These are phyloP conservation scores for Bradypodion pumilum DNA, from an alignment of 2,797 vertebrate species.

Conservation along the genomic window DNA sequence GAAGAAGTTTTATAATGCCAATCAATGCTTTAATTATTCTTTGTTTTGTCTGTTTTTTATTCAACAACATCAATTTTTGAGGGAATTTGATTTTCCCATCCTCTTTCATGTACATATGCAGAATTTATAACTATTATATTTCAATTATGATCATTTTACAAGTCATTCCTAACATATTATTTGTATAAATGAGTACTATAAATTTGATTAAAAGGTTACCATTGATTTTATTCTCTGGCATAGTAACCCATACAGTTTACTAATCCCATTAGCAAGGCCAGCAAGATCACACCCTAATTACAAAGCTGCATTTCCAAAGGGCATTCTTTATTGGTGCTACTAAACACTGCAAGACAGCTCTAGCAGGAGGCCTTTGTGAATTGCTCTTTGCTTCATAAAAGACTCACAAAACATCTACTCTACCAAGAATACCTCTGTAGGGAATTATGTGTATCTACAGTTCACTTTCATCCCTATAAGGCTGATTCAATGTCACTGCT, in stretches of 20 bases:
- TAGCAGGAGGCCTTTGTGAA: constrained; percentile 3
- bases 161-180: too few relatives aligned
- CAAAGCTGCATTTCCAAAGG: neutral
- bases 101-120: neutral
- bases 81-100: too few relatives aligned
- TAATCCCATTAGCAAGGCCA: constrained; percentile 2
- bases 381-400: neutral
- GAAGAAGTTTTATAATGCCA: too few relatives aligned
- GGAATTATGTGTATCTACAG: accelerated
- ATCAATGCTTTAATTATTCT: too few relatives aligned
- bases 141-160: too few relatives aligned
- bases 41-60: too few relatives aligned
- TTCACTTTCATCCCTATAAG: constrained; percentile 16
- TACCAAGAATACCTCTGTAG: accelerated
- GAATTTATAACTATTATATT: neutral
- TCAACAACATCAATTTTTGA: too few relatives aligned
- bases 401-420: neutral
- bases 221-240: neutral
- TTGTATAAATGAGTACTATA: neutral
- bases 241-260: neutral
- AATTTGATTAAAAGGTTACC: neutral
- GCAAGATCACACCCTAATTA: constrained; percentile 17
- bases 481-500: neutral
- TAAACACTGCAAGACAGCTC: neutral
- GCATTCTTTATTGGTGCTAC: neutral